phyloP scores from a whole-genome alignment of 2,113 vertebrate genomes.

The Cochlearius cochlearius region DNA sequence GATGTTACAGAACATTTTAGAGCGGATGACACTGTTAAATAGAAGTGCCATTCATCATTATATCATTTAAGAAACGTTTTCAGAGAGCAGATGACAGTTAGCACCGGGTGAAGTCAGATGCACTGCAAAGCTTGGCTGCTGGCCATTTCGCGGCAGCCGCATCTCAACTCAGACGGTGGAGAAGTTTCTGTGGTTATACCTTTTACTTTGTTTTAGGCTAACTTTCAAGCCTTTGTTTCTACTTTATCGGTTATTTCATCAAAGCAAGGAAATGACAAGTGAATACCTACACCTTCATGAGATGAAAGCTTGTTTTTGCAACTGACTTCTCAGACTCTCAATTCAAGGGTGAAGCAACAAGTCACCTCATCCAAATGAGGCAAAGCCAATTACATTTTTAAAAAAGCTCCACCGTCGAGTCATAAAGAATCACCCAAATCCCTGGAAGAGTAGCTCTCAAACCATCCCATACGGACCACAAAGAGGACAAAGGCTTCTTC shows the following conservation, averaged over 20 bases:
- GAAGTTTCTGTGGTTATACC: not conserved
- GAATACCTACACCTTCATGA: not conserved
- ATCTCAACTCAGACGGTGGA: not conserved
- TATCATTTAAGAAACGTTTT: not conserved
- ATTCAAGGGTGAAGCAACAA: not conserved
- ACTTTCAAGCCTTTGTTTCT: not conserved
- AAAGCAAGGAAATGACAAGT: not conserved
- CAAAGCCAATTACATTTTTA: conserved; percentile 5
- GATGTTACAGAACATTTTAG: not conserved
- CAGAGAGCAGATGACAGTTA: not conserved
- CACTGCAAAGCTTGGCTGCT: not conserved
- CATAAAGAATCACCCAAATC: not conserved
- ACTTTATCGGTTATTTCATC: not conserved
- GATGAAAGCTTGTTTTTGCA: conserved; percentile 17
- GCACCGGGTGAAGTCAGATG: not conserved
- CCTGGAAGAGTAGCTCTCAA: not conserved
- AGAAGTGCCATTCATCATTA: not conserved
- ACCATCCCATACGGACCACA: not conserved
- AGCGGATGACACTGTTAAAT: not conserved
- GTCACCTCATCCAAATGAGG: not conserved
- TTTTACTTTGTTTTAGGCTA: not conserved
- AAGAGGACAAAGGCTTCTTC: not conserved
- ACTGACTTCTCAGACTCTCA: not conserved
- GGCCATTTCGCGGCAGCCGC: not conserved
- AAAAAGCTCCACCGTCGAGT: not conserved